A percentile compares a stretch with the other conserved stretches of the same genome.
These are phyloP conservation scores for Caenorhabditis becei DNA, from an alignment of 2,888 invertebrate genomes.

Conservation along the genomic window DNA sequence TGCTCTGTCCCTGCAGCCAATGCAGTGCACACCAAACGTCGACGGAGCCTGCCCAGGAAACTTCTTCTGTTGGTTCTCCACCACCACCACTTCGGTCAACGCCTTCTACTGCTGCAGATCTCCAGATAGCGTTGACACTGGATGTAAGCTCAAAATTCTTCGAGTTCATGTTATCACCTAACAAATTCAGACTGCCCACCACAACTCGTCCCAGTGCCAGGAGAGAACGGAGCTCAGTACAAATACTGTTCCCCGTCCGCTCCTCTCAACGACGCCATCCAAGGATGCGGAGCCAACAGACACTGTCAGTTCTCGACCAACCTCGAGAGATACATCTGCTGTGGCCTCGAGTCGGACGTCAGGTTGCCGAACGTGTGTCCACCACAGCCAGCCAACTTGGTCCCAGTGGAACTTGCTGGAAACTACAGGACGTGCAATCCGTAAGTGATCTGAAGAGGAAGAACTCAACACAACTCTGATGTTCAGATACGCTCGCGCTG, in stretches of 20 bases:
- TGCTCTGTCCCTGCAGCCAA: slow-evolving; percentile 80
- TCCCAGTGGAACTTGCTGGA: slow-evolving; percentile 80
- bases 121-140: slow-evolving; percentile 80
- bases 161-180: too few species aligned
- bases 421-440: slow-evolving; percentile 73
- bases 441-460: slow-evolving; percentile 35
- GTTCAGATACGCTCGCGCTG: slow-evolving; percentile 75
- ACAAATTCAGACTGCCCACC: slow-evolving; percentile 81
- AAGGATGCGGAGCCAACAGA: slow-evolving; percentile 80
- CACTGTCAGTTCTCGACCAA: slow-evolving; percentile 81
- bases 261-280: slow-evolving; percentile 79
- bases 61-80: slow-evolving; percentile 82
- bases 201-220: slow-evolving; percentile 80
- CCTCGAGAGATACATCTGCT: slow-evolving; percentile 80
- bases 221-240: slow-evolving; percentile 79
- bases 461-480: not conserved
- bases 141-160: too few species aligned
- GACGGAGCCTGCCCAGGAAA: slow-evolving; percentile 81
- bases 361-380: slow-evolving; percentile 81
- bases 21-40: slow-evolving; percentile 81
- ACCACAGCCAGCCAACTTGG: slow-evolving; percentile 80
- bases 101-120: slow-evolving; percentile 81
- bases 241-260: slow-evolving; percentile 80
- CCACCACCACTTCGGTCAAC: slow-evolving; percentile 79
- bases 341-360: slow-evolving; percentile 80